phyloP scores from a whole-genome alignment of 2,888 invertebrate species.

The Parnassius mnemosyne region DNA sequence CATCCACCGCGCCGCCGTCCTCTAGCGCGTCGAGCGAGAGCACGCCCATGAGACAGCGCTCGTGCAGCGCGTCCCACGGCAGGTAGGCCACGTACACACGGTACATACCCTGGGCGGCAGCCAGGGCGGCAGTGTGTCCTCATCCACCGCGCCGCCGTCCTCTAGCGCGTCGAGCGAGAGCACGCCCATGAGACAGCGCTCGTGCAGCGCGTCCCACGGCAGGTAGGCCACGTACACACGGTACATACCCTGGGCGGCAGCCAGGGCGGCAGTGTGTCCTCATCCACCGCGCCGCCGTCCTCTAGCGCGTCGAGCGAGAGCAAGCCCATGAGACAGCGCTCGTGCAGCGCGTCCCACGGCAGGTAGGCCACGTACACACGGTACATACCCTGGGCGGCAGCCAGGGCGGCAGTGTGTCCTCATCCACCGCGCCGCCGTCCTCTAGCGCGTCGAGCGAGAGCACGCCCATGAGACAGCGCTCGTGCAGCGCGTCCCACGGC shows the following conservation, averaged over 20 bases:
- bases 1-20: slow-evolving; percentile 96
- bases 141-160: slow-evolving; percentile 96
- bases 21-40: slow-evolving; percentile 89
- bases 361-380: slow-evolving; percentile 88
- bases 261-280: slow-evolving; percentile 94
- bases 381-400: slow-evolving; percentile 72
- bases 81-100: slow-evolving; percentile 88
- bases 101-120: slow-evolving; percentile 72
- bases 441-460: slow-evolving; percentile 89
- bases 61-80: slow-evolving; percentile 90
- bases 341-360: slow-evolving; percentile 90
- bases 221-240: slow-evolving; percentile 88
- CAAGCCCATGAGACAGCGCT: slow-evolving; percentile 86
- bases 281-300: slow-evolving; percentile 96
- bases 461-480: slow-evolving; percentile 86
- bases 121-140: slow-evolving; percentile 94
- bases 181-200: slow-evolving; percentile 86
- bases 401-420: slow-evolving; percentile 94
- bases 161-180: slow-evolving; percentile 89
- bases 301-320: slow-evolving; percentile 89
- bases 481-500: slow-evolving; percentile 90
- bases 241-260: slow-evolving; percentile 72
- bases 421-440: slow-evolving; percentile 96
- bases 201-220: slow-evolving; percentile 90
- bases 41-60: slow-evolving; percentile 86